Percentiles rank a stretch among this genome's conserved stretches.
phyloP scores from a whole-genome alignment of 2,888 invertebrate genomes.

The Perdita meconis region DNA sequence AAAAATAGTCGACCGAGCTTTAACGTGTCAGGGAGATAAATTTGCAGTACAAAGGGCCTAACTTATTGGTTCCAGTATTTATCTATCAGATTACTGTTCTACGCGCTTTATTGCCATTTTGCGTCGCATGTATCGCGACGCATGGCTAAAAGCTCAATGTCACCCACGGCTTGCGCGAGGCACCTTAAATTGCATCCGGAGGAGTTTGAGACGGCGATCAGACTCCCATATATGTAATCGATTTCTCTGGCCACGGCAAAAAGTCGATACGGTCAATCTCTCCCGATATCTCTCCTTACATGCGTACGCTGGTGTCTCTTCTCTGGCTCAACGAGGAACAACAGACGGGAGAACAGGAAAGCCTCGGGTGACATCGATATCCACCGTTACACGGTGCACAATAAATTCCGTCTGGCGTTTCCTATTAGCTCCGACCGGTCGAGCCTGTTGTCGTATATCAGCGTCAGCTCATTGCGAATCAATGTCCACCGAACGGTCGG shows the following conservation, averaged over 20 bases:
- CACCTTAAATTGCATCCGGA: too few relatives aligned
- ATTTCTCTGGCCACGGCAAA: constrained; percentile 25
- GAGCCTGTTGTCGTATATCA: constrained; percentile 64
- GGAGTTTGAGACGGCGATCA: neutral
- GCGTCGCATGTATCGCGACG: too few relatives aligned
- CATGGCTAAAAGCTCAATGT: too few relatives aligned
- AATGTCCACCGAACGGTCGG: constrained; percentile 59
- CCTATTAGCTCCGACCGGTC: constrained; percentile 66
- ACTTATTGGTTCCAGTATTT: too few relatives aligned
- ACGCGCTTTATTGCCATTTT: too few relatives aligned
- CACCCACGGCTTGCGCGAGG: too few relatives aligned
- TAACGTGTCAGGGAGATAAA: too few relatives aligned
- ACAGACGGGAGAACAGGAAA: neutral
- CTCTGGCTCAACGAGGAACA: neutral
- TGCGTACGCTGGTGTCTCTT: neutral
- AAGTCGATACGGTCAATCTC: constrained; percentile 18
- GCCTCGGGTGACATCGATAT: constrained; percentile 51
- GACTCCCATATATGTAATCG: constrained; percentile 22
- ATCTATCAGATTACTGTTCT: too few relatives aligned
- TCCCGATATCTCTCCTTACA: constrained; percentile 51
- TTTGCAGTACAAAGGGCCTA: too few relatives aligned
- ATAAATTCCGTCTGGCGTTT: constrained; percentile 65
- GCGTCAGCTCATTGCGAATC: constrained; percentile 70
- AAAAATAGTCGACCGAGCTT: too few relatives aligned
- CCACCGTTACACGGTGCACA: constrained; percentile 40